phyloP scores from a whole-genome alignment of 2,113 vertebrate genomes.

The Chaetura pelagica region DNA sequence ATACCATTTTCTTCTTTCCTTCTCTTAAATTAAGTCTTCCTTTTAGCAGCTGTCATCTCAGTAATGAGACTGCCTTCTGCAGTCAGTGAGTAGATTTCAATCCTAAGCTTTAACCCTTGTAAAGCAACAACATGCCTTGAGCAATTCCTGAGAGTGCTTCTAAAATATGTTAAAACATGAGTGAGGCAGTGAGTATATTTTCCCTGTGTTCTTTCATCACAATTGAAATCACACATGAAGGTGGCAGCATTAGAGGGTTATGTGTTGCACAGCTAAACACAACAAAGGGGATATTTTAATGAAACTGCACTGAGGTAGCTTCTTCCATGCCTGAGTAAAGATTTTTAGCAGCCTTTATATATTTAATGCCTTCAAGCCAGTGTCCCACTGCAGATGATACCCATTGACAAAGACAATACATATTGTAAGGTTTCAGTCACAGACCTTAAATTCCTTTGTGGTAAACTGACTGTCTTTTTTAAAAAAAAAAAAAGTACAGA shows the following conservation, averaged over 20 bases:
- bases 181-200: background rate
- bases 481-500: background rate
- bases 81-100: background rate
- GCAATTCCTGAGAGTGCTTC: background rate
- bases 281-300: background rate
- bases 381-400: background rate
- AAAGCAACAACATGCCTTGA: background rate
- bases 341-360: background rate
- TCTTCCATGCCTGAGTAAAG: background rate
- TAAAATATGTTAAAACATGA: background rate
- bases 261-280: background rate
- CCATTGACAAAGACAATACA: background rate
- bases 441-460: background rate
- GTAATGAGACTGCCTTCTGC: background rate
- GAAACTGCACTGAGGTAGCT: background rate
- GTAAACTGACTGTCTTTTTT: background rate
- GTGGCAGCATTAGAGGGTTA: background rate
- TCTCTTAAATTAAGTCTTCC: background rate
- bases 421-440: background rate
- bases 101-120: background rate
- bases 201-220: background rate
- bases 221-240: background rate
- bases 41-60: background rate
- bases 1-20: background rate
- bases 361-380: background rate